Conservation (phyloP, 2,113 vertebrate genomes). For the Procavia capensis region DNA sequence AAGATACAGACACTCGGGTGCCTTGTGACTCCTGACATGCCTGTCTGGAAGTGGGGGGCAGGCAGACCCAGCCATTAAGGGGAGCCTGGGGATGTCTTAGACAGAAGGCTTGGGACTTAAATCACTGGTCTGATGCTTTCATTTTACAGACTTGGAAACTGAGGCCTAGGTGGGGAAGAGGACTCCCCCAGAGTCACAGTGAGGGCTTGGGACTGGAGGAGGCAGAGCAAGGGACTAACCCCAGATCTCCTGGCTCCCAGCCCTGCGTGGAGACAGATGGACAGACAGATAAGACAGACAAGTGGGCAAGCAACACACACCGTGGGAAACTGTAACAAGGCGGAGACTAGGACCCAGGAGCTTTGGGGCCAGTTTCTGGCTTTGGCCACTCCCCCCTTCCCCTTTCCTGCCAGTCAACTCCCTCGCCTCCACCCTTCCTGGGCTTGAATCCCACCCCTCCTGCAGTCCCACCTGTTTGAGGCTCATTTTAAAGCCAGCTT, state of each 20-base stretch:
- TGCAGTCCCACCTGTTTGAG: background rate
- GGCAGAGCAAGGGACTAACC: background rate
- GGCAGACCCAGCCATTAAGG: fast-evolving
- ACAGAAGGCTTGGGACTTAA: background rate
- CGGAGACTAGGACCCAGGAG: background rate
- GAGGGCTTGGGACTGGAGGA: background rate
- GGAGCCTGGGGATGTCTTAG: background rate
- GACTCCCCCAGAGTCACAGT: background rate
- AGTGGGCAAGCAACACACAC: too few relatives aligned
- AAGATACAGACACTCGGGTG: background rate
- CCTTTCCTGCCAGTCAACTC: background rate
- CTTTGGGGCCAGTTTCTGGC: background rate
- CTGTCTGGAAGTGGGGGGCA: background rate
- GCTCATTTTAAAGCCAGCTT: background rate
- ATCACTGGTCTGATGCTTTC: background rate
- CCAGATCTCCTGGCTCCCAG: background rate
- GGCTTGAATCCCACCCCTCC: fast-evolving
- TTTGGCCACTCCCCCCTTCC: background rate
- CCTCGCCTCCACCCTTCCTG: background rate
- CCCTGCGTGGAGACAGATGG: background rate
- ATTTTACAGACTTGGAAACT: background rate
- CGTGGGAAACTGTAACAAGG: background rate
- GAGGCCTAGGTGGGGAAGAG: background rate
- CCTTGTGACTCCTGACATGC: background rate
- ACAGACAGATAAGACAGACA: too few relatives aligned